Evolutionary conservation across 2,113 vertebrate genomes (phyloP).

Genomic region (Chloropsis cyanopogon): DNA sequence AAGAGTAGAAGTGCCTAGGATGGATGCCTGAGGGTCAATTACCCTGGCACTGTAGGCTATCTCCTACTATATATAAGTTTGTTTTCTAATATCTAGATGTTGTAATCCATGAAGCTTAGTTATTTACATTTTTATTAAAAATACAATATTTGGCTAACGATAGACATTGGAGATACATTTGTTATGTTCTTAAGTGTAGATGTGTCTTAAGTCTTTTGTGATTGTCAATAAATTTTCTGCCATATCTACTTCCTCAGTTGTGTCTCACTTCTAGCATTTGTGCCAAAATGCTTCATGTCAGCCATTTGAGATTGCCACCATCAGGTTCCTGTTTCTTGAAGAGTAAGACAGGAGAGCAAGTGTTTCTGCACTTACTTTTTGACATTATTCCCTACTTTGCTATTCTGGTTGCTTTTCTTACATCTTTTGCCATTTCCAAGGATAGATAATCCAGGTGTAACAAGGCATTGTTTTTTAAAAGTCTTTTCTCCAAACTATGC

Average conservation of each 20-base stretch:
- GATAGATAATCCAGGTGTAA: not conserved
- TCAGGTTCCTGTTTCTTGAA: not conserved
- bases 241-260: not conserved
- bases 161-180: not conserved
- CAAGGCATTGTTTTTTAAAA: not conserved
- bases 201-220: not conserved
- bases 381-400: not conserved
- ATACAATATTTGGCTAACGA: not conserved
- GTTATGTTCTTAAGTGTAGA: fast-evolving
- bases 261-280: not conserved
- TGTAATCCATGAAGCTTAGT: not conserved
- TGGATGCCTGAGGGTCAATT: not conserved
- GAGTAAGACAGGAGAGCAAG: not conserved
- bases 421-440: not conserved
- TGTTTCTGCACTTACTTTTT: not conserved
- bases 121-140: not conserved
- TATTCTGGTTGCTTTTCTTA: not conserved
- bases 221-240: not conserved
- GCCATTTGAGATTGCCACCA: not conserved
- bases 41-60: not conserved
- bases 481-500: not conserved
- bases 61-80: not conserved
- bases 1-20: not conserved
- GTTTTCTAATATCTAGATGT: not conserved
- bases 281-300: not conserved